Base-by-base conservation (phyloP, 2,797 vertebrate genomes). In the Paratrypauchen microcephalus region DNA sequence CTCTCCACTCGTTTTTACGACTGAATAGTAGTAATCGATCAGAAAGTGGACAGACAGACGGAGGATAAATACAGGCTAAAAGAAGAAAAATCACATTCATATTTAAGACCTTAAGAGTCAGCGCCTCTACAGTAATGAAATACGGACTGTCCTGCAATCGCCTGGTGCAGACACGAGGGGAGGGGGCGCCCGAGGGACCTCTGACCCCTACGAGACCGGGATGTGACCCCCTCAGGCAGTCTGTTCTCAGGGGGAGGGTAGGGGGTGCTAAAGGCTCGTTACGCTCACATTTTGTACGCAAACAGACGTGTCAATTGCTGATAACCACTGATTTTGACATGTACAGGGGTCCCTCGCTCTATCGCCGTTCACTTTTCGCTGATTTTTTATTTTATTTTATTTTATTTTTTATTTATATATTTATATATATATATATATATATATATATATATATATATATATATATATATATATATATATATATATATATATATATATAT, bases 41-140 rank as follows among this genome's bases (percentile, higher is more conserved):
- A 62, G 45, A 62, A 62, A 47, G 41, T 64, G 39, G 62, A 58
- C 62, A 65, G 61, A 74, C 47, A 64, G 26, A 52, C 15, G 70
- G 83, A 73, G 71, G 76, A 83, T 57, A 26, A 75, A 69, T 81
- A 63, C 70, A 45, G 75, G 36, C 77, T 41, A 83, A 69, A 74
- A 76, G 72, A 72, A 77, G 79, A 81, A 81, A 30, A 88, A 90
- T 85, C 80, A 91, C 91, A 91, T 92, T 91, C 87, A 91, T 86
- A 87, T 93, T 58, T 92, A 94, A 93, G 92, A 94, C 52, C 89
- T 84, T 91, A 87, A 91, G 92, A 90, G 80, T 92, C 88, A 88
- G 91, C 91, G 89, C 89, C 74, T 86, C 88, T 87, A 89, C 80
- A 87, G 77, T 78, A 83, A 85, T 83, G 83, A 82, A 86, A 75